phyloP scores from a whole-genome alignment of 30 jellyfish, hydroid and myxozoan genomes.

The Morbakka virulenta region DNA sequence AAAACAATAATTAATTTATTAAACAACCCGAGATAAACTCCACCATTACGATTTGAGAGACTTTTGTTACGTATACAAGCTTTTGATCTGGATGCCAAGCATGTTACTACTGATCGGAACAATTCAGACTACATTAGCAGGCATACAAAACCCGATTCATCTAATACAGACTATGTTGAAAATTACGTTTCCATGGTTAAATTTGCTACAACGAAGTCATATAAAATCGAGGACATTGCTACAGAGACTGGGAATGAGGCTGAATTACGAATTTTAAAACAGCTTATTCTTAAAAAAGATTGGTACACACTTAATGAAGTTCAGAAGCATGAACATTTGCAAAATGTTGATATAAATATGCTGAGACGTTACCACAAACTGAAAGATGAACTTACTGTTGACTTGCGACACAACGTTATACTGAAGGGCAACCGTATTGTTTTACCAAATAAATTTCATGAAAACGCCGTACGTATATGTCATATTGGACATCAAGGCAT shows the following conservation, averaged over 20 bases:
- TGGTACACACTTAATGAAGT: no score
- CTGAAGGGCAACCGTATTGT: constrained; percentile 5
- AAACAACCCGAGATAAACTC: no score
- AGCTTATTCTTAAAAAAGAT: no score
- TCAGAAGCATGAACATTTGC: no score
- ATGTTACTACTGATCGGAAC: neutral
- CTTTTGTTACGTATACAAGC: constrained; percentile 9
- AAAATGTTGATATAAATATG: no score
- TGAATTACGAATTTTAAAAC: no score
- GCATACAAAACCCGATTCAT: neutral
- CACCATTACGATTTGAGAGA: constrained; percentile 21
- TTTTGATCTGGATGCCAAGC: neutral
- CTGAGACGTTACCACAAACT: neutral
- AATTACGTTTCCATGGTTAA: no score
- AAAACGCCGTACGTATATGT: neutral
- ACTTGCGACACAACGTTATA: constrained; percentile 7
- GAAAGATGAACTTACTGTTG: constrained; percentile 3
- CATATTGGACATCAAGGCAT: constrained; percentile 63
- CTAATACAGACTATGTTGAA: neutral
- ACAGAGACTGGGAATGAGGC: no score
- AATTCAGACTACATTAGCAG: constrained; percentile 9
- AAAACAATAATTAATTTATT: no score
- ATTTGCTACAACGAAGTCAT: constrained; percentile 9
- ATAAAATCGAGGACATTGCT: neutral
- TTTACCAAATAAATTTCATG: neutral